Base-by-base conservation (phyloP, 1,140 invertebrate genomes). In the Diabrotica virgifera region DNA sequence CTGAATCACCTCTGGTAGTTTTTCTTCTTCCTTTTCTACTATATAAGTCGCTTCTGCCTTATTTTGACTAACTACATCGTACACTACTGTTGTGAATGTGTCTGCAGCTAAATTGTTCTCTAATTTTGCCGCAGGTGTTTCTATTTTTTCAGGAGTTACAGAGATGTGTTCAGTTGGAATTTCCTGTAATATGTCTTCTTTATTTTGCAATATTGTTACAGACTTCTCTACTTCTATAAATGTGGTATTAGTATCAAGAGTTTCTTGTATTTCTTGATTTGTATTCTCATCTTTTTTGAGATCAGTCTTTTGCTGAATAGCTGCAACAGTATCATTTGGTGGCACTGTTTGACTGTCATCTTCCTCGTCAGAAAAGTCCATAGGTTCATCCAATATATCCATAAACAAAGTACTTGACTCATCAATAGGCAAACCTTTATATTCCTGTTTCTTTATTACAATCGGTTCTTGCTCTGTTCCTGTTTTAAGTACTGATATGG, bases 361-460 rank as follows among this genome's bases (percentile, higher is more conserved):
- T 46, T 46, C 40, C 4, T 24, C 24, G 59, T 77, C 76, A 40
- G 72, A 75, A 37, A 76, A 69, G 13, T 65, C 64, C 63, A 85
- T 81, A 53, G 82, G 79, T 69, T 84, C 80, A 66, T 85, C 83
- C 52, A 85, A 66, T 56, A 83, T 78, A 74, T 79, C 76, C 75
- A 85, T 80, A 79, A 82, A 85, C 10, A 79, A 69, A 63, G 79
- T 80, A 36, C 78, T 77, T 6, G 81, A 78, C 63, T 80, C 77
- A 64, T 85, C 80, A 38, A 83, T 77, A 46, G 81, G 80, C 53
- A 82, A 72, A 52, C 78, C 80, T 61, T 78, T 79, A 65, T 81
- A 81, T 51, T 73, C 24, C 24, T 24, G 24, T 24, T 24, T 24
- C 24, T 24, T 24, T 24, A 24, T 4, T 24, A 24, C 24, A 24